Base-by-base conservation (phyloP, 2,888 invertebrate species). In the Microdon myrmicae region DNA sequence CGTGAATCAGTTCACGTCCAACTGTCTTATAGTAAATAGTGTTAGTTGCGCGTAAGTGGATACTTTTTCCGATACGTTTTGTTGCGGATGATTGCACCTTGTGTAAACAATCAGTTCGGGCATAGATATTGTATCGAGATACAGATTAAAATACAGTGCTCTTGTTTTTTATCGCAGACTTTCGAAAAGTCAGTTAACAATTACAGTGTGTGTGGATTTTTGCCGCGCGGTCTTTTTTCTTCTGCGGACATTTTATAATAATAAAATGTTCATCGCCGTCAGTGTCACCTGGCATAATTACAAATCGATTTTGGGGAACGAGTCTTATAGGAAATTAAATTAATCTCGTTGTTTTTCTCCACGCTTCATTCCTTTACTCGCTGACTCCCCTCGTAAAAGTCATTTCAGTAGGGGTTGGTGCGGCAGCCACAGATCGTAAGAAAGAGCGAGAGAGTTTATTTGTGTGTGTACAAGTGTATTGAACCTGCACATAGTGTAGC, bases 261-360 rank as follows among this genome's bases (percentile, higher is more conserved):
- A 51, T 47, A 37, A 35, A 61, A 47, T 56, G 49, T 45, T 58
- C 38, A 9, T 31, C 35, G 39, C 35, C 35, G 53, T 64, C 39
- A 35, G 32, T 28, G 45, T 48, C 32, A 41, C 54, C 43, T 38
- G 54, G 37, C 56, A 39, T 67, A 55, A 55, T 68, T 64, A 67
- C 69, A 64, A 68, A 70, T 68, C 64, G 64, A 64, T 64, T 64
- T 64, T 64, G 58, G 64, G 64, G 64, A 64, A 58, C 64, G 64
- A 64, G 64, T 64, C 58, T 58, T 51, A 58, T 53, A 58, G 43
- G 26, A 58, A 58, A 64, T 64, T 64, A 64, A 58, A 64, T 64
- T 64, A 64, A 64, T 58, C 58, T 64, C 58, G 58, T 64, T 64
- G 64, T 64, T 64, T 64, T 64, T 47, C 64, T 48, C 47, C 32